Base-by-base conservation (phyloP, 2,888 invertebrate genomes). In the Drosophila percnosoma region DNA sequence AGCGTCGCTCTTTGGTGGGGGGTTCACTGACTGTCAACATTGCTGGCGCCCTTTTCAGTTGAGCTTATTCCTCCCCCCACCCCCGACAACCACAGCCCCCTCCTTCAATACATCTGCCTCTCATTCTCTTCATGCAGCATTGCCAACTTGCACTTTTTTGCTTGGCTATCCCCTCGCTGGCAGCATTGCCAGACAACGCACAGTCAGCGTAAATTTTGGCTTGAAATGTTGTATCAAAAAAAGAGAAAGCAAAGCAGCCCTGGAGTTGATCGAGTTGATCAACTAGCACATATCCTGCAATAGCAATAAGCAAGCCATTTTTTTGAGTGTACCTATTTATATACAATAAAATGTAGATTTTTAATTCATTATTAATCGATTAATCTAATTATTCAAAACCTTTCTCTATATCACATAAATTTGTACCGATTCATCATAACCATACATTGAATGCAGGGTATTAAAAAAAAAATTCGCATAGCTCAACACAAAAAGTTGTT, bases 111-210 rank as follows among this genome's bases (percentile, higher is more conserved):
- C 27, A 3, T 27, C 1, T 36, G 34, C 27, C 10, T n/a, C 49
- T n/a, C 18, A 21, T 21, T 18, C 38, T 29, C 40, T n/a, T 5
- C 10, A 15, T 10, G 13, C 18, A 53, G 38, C 57, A 29, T 42
- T 72, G 73, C 73, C 73, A 68, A 80, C 78, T 78, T 78, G 78
- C 79, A 78, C 72, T 78, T 78, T 45, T 78, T 78, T 72, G 62
- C 62, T 60, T 36, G 48, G 11, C 38, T 62, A 68, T 61, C 36
- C 62, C 62, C 18, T 18, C 54, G 10, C 31, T 69, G 75, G 51
- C 71, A 88, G 78, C 78, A 79, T 81, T 83, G 83, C 87, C 89
- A 87, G 89, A 87, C 89, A 87, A 84, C 72, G 89, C 82, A 74
- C 68, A 83, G 85, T 87, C 89, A 87, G 89, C 87, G 73, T 48